A percentile compares a stretch with the other conserved stretches of the same genome.
These are phyloP conservation scores for Acanthochromis polyacanthus DNA, from an alignment of 2,113 vertebrate species.

Conservation along the genomic window DNA sequence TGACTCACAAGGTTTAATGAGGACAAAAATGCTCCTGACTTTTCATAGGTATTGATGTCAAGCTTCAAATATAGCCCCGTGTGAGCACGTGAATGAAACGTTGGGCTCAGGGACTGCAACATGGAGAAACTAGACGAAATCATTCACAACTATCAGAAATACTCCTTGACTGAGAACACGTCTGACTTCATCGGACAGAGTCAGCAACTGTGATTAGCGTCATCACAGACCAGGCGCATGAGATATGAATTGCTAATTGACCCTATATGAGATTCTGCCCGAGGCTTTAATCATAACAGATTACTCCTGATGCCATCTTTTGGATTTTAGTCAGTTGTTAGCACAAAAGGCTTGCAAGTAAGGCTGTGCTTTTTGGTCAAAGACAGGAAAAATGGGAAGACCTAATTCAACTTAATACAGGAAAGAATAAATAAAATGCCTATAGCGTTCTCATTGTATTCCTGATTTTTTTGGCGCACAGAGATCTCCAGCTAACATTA, in stretches of 20 bases:
- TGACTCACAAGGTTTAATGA: slow-evolving; percentile 59
- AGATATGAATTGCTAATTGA: slow-evolving; percentile 30
- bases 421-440: too few relatives aligned
- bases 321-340: slow-evolving; percentile 3
- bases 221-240: slow-evolving; percentile 32
- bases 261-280: not conserved
- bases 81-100: slow-evolving; percentile 17
- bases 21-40: slow-evolving; percentile 33
- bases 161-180: slow-evolving; percentile 10
- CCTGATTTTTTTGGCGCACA: too few relatives aligned
- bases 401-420: too few relatives aligned
- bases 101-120: not conserved
- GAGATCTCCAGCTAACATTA: too few relatives aligned
- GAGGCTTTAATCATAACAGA: slow-evolving; percentile 25
- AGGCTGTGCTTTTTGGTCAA: not conserved
- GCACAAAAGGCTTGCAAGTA: slow-evolving; percentile 3
- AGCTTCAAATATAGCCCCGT: slow-evolving; percentile 44
- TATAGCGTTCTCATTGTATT: not conserved
- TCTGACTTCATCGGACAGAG: slow-evolving; percentile 29
- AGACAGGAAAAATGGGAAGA: not conserved
- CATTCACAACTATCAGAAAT: slow-evolving; percentile 5
- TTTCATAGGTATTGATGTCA: slow-evolving; percentile 49
- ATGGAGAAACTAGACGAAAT: slow-evolving; percentile 6
- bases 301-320: slow-evolving; percentile 24
- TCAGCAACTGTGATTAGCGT: slow-evolving; percentile 38